phyloP scores from a whole-genome alignment of 2,888 invertebrate genomes.

The Xanthorhoe designata region DNA sequence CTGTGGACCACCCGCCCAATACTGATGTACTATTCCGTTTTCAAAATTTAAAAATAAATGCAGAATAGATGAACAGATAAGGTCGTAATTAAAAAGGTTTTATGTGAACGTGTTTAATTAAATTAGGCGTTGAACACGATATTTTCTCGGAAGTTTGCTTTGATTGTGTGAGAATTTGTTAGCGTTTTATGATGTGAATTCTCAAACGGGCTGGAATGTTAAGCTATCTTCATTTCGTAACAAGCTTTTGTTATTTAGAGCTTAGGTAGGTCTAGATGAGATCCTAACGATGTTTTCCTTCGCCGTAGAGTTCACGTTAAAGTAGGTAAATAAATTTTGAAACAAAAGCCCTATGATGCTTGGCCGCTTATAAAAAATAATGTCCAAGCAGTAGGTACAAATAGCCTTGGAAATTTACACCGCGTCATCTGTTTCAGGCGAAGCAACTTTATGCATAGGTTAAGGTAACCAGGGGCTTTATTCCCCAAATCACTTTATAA shows the following conservation, averaged over 20 bases:
- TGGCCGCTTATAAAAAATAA: no score
- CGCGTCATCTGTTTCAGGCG: no score
- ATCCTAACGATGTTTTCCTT: no score
- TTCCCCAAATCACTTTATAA: no score
- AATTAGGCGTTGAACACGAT: slow-evolving; percentile 40
- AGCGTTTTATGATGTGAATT: slow-evolving; percentile 9
- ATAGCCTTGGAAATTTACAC: no score
- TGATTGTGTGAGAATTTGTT: slow-evolving; percentile 20
- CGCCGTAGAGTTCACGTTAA: no score
- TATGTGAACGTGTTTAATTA: slow-evolving; percentile 39
- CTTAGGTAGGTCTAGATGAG: no score
- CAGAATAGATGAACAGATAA: slow-evolving; percentile 44
- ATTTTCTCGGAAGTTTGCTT: slow-evolving; percentile 32
- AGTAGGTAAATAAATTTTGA: no score
- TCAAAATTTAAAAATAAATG: slow-evolving; percentile 37
- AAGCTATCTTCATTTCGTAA: neutral
- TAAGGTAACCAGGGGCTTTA: no score
- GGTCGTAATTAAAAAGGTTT: slow-evolving; percentile 47
- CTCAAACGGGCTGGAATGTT: slow-evolving; percentile 7
- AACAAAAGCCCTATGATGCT: no score
- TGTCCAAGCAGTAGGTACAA: no score
- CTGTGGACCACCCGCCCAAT: slow-evolving; percentile 68
- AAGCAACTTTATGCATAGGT: no score
- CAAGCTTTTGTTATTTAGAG: neutral
- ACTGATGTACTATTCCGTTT: slow-evolving; percentile 51